Percentiles rank a stretch among this genome's conserved stretches.
phyloP scores from a whole-genome alignment of 2,113 vertebrate genomes.

The Gambusia affinis region DNA sequence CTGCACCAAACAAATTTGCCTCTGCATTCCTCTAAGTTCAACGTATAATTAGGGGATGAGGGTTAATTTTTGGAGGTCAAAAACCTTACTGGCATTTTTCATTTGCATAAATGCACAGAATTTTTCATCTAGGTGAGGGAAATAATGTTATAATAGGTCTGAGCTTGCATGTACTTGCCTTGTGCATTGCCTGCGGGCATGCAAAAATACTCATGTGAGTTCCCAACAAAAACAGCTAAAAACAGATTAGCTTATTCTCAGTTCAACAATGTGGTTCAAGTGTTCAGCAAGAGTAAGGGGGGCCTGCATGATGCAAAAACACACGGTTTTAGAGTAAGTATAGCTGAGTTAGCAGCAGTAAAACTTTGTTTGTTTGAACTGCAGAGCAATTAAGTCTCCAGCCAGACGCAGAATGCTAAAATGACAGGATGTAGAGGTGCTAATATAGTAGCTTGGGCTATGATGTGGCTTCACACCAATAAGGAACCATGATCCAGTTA shows the following conservation, averaged over 20 bases:
- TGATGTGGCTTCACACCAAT: constrained; percentile 5
- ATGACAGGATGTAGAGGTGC: constrained; percentile 9
- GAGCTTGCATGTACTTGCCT: constrained; percentile 62
- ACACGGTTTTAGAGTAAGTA: not conserved
- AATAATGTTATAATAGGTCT: constrained; percentile 54
- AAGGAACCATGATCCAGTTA: constrained; percentile 1
- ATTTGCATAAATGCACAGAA: constrained; percentile 27
- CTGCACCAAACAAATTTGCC: not conserved
- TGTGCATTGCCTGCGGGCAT: constrained; percentile 42
- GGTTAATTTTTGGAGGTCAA: constrained; percentile 46
- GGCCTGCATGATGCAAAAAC: not conserved
- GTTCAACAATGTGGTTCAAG: not conserved
- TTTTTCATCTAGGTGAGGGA: constrained; percentile 37
- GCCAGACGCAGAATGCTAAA: constrained; percentile 8
- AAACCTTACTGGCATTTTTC: constrained; percentile 40
- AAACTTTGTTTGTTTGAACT: constrained; percentile 1
- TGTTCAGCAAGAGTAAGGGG: not conserved
- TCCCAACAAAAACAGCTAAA: not conserved
- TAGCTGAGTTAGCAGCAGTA: not conserved
- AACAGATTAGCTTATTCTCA: not conserved
- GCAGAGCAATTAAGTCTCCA: not conserved
- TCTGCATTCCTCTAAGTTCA: constrained; percentile 4
- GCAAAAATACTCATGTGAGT: not conserved
- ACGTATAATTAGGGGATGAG: constrained; percentile 15
- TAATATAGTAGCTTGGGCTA: constrained; percentile 6